Conservation (phyloP, 1,140 invertebrate genomes). For the Solenopsis fugax region DNA sequence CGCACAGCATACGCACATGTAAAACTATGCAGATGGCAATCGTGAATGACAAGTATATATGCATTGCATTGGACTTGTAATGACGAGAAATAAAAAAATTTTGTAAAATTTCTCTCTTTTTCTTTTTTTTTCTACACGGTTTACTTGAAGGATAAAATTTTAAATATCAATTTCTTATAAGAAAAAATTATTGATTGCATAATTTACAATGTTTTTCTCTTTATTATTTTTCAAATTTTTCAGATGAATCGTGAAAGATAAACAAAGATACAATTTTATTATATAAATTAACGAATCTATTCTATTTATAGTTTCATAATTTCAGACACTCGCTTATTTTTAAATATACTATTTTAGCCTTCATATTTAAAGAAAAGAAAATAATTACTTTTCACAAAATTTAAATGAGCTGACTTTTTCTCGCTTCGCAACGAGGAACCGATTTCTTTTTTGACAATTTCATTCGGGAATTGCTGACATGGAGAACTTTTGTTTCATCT, state of each 20-base stretch:
- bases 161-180: not conserved
- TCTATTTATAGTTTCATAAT: no score
- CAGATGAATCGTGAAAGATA: not conserved
- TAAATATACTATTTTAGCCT: no score
- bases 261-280: not conserved
- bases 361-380: no score
- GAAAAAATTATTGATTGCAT: not conserved
- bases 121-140: not conserved
- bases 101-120: not conserved
- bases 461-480: no score
- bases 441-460: no score
- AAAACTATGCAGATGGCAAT: not conserved
- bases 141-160: not conserved
- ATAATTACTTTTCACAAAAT: no score
- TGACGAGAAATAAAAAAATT: constrained; percentile 1
- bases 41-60: not conserved
- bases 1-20: not conserved
- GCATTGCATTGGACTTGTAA: not conserved
- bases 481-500: no score
- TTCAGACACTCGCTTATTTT: no score
- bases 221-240: not conserved
- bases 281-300: not conserved
- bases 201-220: not conserved
- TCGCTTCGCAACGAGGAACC: no score
- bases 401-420: no score